phyloP scores from a whole-genome alignment of 2,113 vertebrate genomes.

The Heterotis niloticus region DNA sequence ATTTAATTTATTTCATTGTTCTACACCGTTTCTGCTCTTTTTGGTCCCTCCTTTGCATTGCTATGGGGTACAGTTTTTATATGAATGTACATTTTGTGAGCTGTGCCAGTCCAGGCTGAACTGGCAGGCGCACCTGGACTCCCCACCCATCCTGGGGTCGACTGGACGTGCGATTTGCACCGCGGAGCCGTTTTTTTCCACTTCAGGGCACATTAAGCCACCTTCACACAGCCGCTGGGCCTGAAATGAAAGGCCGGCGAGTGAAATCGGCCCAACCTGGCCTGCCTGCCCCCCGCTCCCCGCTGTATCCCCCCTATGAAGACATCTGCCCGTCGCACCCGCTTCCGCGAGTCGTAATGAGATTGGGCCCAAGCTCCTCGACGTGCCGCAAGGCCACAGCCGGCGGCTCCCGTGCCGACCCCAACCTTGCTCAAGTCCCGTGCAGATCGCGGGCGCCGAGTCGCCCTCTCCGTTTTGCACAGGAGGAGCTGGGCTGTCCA shows the following conservation, averaged over 20 bases:
- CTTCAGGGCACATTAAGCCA: conserved; percentile 43
- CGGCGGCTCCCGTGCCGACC: conserved; percentile 51
- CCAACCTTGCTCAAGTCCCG: conserved; percentile 47
- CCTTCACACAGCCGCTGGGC: conserved; percentile 51
- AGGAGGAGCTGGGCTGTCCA: conserved; percentile 44
- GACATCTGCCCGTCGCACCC: conserved; percentile 69
- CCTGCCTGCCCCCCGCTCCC: conserved; percentile 39
- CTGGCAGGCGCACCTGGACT: conserved; percentile 4
- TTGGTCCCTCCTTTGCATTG: too few relatives aligned
- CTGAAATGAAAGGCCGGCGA: conserved; percentile 45
- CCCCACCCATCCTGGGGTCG: conserved; percentile 18
- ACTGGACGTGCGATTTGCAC: conserved; percentile 43
- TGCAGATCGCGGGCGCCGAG: conserved; percentile 41
- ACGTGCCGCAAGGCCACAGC: conserved; percentile 29
- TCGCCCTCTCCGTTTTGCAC: conserved; percentile 49
- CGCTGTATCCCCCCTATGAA: conserved; percentile 54
- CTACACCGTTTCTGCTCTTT: too few relatives aligned
- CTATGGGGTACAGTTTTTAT: too few relatives aligned
- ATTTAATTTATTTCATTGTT: too few relatives aligned
- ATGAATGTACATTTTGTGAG: too few relatives aligned
- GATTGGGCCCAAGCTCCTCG: conserved; percentile 44
- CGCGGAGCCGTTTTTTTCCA: conserved; percentile 43
- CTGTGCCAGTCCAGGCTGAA: too few relatives aligned
- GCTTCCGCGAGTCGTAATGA: conserved; percentile 59
- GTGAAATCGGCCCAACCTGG: conserved; percentile 52